Evolutionary conservation across 2,888 invertebrate genomes (phyloP).

Genomic region (Entomobrya proxima): DNA sequence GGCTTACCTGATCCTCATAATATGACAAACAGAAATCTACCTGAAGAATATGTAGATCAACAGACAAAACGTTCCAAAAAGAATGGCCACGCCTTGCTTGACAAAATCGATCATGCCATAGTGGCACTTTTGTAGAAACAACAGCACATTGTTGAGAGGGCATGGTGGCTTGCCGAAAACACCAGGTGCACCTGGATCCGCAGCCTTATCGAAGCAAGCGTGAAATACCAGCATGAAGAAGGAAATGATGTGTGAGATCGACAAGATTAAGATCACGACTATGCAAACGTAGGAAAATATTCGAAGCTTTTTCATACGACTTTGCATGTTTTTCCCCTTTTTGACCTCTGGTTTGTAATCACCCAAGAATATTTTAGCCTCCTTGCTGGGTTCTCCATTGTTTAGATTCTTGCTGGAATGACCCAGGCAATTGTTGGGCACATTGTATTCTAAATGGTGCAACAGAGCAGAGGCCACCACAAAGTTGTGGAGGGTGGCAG

Average conservation of each 20-base stretch:
- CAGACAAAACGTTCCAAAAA: slow-evolving; percentile 53
- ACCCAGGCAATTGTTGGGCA: neutral
- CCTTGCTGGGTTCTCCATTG: neutral
- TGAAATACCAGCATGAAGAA: slow-evolving; percentile 41
- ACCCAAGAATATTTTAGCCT: neutral
- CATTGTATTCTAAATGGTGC: neutral
- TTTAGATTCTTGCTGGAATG: neutral
- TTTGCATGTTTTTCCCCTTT: neutral
- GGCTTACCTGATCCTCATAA: too few species aligned
- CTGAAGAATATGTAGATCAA: slow-evolving; percentile 45
- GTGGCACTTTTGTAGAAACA: slow-evolving; percentile 40
- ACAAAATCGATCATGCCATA: slow-evolving; percentile 59
- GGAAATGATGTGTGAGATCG: slow-evolving; percentile 10
- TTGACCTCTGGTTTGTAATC: too few species aligned
- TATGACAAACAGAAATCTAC: too few species aligned
- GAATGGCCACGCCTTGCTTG: slow-evolving; percentile 39
- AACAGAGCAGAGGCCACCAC: neutral
- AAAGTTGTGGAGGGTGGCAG: neutral
- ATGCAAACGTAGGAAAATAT: neutral
- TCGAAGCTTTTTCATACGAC: neutral
- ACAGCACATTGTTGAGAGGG: slow-evolving; percentile 28
- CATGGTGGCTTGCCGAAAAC: slow-evolving; percentile 48
- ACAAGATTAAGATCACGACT: neutral
- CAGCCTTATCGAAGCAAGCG: slow-evolving; percentile 16
- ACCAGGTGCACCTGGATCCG: neutral